Evolutionary conservation across 64 coral and sea anemone genomes (phyloP).

Genomic region (Porites lutea): DNA sequence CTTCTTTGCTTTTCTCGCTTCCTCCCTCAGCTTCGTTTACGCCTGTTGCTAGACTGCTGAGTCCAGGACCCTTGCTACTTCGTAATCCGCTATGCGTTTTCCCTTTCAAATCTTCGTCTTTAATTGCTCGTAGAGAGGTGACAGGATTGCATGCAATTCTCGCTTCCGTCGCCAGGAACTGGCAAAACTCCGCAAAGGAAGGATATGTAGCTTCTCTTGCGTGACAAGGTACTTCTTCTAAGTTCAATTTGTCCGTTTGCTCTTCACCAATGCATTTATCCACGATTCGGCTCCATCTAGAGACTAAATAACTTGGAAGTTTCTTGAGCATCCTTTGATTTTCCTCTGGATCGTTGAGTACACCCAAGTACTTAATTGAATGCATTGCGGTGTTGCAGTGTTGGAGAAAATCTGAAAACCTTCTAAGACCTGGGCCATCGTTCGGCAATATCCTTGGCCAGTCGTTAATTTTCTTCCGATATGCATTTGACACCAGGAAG

Average conservation of each 20-base stretch:
- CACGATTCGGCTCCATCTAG: constrained; percentile 63
- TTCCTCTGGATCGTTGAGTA: constrained; percentile 80
- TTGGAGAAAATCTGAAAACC: too few relatives aligned
- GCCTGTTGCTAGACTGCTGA: background rate
- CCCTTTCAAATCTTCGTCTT: background rate
- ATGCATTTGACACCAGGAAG: background rate
- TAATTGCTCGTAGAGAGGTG: background rate
- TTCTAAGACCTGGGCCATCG: background rate
- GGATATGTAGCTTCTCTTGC: background rate
- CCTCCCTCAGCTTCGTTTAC: background rate
- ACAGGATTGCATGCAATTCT: constrained; percentile 66
- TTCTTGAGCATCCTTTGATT: constrained; percentile 74
- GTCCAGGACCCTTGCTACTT: background rate
- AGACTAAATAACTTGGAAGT: constrained; percentile 49
- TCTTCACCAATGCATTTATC: constrained; percentile 43
- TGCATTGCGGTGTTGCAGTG: constrained; percentile 14
- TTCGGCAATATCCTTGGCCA: background rate
- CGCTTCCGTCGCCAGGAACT: constrained; percentile 42
- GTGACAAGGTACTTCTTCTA: background rate
- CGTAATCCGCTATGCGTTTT: too few relatives aligned
- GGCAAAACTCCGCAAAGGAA: constrained; percentile 51
- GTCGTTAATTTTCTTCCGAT: background rate
- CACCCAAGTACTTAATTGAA: constrained; percentile 25
- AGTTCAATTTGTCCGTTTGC: background rate
- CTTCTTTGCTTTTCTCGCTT: background rate